Base-by-base conservation (phyloP, 2,113 vertebrate species). In the Petrocephalus microphthalmus region DNA sequence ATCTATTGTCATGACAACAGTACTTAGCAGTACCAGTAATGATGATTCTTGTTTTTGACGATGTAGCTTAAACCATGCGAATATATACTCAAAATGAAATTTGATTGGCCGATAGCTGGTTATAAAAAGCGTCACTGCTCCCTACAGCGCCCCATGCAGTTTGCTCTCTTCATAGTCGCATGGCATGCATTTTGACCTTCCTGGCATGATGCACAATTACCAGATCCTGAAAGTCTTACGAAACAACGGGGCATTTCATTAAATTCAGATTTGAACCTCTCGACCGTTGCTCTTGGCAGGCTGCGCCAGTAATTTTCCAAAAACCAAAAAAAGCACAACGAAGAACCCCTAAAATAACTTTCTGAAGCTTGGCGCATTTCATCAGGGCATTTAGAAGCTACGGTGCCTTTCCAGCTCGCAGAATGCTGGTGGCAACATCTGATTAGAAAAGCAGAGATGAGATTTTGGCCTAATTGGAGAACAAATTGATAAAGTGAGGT, bases 401-500 rank as follows among this genome's bases (percentile, higher is more conserved):
- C 13, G 8, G 29, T 19, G 29, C 2, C 1, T 84, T 49, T 84
- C 20, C 82, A 13, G 82, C 10, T 52, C 4, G 49, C 33, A 54
- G 25, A 85, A 33, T 52, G 84, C 52, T 29, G 52, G 52, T 85
- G 25, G 52, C 11, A 85, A 19, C 84, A 53, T 19, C 29, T 49
- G 52, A 85, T 85, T 29, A 29, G 22, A 85, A 85, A 85, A 85
- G 49, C 37, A 53, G 49, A 53, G 71, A 85, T 85, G 47, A 52
- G 84, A 85, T 85, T 85, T 53, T 56, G n/a, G 84, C 51, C 49
- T 54, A 85, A 85, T 29, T 29, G 51, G 22, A 0, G 22, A 84
- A 2, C 47, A 82, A 47, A 82, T 47, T 49, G 37, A 49, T 84
- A 5, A 85, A 29, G 17, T 0, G 22, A 33, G 5, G 17, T 17